Conservation (phyloP, 2,113 vertebrate genomes). For the Thermophis baileyi region DNA sequence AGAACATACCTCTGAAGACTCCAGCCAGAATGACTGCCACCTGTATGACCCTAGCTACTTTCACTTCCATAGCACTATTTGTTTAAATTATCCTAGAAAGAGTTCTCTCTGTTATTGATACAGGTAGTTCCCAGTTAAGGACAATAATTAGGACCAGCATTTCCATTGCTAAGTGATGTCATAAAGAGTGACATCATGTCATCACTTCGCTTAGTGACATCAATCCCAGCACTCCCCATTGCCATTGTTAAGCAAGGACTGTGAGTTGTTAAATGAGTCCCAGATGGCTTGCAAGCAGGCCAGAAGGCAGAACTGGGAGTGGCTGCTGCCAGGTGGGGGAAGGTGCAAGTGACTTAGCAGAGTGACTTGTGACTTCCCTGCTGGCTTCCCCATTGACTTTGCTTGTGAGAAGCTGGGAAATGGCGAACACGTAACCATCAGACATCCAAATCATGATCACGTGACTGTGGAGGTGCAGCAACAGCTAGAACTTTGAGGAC, state of each 20-base stretch:
- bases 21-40: neutral
- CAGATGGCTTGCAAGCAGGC: neutral
- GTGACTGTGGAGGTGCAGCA: neutral
- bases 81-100: neutral
- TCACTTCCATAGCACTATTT: neutral
- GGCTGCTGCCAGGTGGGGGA: neutral
- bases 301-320: neutral
- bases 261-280: neutral
- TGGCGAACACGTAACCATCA: neutral
- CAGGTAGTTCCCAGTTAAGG: neutral
- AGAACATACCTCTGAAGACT: no score
- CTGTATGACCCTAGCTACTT: neutral
- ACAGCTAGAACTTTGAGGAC: neutral
- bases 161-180: neutral
- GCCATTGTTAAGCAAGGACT: neutral
- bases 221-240: neutral
- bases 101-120: neutral
- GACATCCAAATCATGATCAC: neutral
- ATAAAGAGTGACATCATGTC: neutral
- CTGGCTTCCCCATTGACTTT: neutral
- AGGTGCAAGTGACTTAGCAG: neutral
- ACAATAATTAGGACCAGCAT: neutral
- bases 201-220: fast-evolving
- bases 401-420: neutral
- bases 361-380: neutral